Conservation (phyloP, 2,113 vertebrate species). For the Budorcas taxicolor region DNA sequence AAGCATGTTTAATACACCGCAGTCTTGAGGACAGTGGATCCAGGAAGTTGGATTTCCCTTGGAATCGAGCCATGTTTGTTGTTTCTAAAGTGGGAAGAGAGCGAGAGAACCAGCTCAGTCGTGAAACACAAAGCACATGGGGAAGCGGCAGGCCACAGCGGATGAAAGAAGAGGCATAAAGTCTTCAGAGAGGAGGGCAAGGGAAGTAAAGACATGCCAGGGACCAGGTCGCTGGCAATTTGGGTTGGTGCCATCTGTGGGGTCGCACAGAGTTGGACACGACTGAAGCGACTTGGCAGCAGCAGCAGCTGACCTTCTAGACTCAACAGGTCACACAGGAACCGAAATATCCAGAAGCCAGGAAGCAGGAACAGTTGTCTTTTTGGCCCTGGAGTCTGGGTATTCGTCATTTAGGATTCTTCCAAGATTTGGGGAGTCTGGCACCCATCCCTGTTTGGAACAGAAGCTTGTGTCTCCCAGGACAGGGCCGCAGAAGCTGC, state of each 20-base stretch:
- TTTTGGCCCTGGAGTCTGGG: background rate
- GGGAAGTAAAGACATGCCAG: background rate
- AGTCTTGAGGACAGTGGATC: constrained; percentile 63
- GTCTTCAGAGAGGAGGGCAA: background rate
- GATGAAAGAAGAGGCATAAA: background rate
- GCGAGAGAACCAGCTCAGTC: background rate
- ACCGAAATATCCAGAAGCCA: background rate
- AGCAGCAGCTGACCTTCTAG: background rate
- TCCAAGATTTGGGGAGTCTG: background rate
- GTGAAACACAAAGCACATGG: background rate
- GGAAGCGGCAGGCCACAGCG: background rate
- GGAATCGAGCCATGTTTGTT: constrained; percentile 40
- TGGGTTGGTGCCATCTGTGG: background rate
- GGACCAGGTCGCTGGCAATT: background rate
- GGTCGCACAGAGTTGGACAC: too few relatives aligned
- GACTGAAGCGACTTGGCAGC: too few relatives aligned
- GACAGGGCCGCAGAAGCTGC: background rate
- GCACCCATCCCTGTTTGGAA: background rate
- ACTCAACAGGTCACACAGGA: background rate
- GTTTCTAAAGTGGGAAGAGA: background rate
- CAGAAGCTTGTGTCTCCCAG: background rate
- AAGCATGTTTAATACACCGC: constrained; percentile 63
- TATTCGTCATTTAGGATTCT: background rate
- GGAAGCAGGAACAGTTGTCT: background rate
- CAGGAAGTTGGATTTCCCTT: constrained; percentile 67